Conservation (phyloP, 2,888 invertebrate genomes). For the Aspidiotus destructor region DNA sequence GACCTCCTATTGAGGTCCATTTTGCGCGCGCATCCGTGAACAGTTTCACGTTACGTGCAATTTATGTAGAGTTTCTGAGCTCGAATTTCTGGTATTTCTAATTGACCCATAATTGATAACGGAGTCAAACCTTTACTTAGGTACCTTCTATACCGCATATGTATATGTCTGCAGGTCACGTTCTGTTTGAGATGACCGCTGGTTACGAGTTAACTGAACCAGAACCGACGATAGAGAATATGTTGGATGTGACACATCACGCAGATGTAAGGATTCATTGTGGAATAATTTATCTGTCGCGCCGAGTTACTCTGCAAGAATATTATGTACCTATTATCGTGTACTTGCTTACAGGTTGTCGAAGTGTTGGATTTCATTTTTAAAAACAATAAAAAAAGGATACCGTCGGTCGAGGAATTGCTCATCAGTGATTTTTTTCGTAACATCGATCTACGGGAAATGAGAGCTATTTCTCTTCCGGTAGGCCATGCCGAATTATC, state of each 20-base stretch:
- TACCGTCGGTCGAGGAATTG: constrained; percentile 69
- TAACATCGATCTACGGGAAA: constrained; percentile 77
- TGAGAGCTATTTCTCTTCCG: constrained; percentile 70
- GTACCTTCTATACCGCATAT: background rate
- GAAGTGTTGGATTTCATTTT: constrained; percentile 71
- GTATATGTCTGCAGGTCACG: constrained; percentile 50
- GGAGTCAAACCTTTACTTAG: too few relatives aligned
- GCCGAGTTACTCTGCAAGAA: background rate
- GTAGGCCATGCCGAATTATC: constrained; percentile 45
- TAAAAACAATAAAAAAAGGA: constrained; percentile 54
- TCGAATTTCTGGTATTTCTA: too few relatives aligned
- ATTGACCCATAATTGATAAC: too few relatives aligned
- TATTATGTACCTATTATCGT: background rate
- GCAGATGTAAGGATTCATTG: constrained; percentile 54
- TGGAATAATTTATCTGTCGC: background rate
- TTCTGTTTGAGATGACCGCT: constrained; percentile 85
- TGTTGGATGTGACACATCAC: constrained; percentile 58
- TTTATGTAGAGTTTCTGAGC: too few relatives aligned
- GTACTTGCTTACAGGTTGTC: constrained; percentile 50
- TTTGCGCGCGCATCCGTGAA: too few relatives aligned
- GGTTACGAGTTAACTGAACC: constrained; percentile 70
- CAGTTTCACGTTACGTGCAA: too few relatives aligned
- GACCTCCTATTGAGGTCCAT: too few relatives aligned
- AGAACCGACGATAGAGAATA: constrained; percentile 61
- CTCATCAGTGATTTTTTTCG: constrained; percentile 74